Base-by-base conservation (phyloP, 2,797 vertebrate species). In the Schizothorax lantsangensis region DNA sequence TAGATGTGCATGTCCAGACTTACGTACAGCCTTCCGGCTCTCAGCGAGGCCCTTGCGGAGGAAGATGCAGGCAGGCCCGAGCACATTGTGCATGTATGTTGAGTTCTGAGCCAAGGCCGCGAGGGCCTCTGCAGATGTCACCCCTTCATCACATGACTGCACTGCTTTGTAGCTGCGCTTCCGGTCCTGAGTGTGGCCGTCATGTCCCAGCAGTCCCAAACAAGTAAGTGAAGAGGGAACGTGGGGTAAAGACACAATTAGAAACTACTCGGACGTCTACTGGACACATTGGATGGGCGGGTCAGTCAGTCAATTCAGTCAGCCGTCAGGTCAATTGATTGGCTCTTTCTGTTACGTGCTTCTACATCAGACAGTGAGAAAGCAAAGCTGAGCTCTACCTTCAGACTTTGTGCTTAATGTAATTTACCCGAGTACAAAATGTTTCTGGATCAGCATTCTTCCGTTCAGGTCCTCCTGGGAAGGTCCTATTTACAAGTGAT, bases 11-110 rank as follows among this genome's bases (percentile, higher is more conserved):
- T 91, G 90, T 94, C 93, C 93, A 94, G 94, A 99, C 97, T 99
- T 99, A 99, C 98, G 97, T 99, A 99, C 98, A 98, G 98, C 97
- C 96, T 96, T 97, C 94, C 98, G 97, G 96, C 94, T 98, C 95
- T 99, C 98, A 88, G 98, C 98, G 95, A 99, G 98, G 96, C 97
- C 98, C 95, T 99, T 99, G 95, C 98, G 97, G 92, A 99, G 97
- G 94, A 99, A 99, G 94, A 99, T 98, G 96, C 98, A 99, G 86
- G 98, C 98, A 1, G 98, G 98, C 91, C 98, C 98, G 94, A 99
- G 96, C 86, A 99, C 95, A 95, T 96, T 99, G 96, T 98, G 97
- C 97, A 99, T 97, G 95, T 96, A 96, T 21, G 96, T 95, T 92
- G 97, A 98, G 94, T 97, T 98, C 95, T 98, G 98, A 93, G 98